These are phyloP conservation scores for Sinodicranocentrus sp. DNA, from an alignment of 2,888 invertebrate species.

Conservation along the genomic window DNA sequence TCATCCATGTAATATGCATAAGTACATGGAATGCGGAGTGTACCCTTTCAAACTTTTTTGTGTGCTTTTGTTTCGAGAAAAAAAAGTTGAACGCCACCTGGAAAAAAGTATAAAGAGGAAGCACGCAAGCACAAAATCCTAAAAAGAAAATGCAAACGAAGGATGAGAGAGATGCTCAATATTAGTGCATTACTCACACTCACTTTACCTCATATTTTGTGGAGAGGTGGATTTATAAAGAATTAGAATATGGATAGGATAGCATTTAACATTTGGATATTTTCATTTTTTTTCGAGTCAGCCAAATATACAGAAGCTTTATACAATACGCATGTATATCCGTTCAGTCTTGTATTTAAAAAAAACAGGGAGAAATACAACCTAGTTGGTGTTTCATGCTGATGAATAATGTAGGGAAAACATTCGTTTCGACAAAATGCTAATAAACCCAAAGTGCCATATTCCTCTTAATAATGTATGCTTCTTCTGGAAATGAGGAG, in stretches of 20 bases:
- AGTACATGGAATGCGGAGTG: conserved; percentile 6
- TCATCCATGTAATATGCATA: conserved; percentile 51
- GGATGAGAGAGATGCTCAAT: too few species aligned
- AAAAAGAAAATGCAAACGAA: too few species aligned
- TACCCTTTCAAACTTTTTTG: neutral
- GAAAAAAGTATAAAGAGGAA: conserved; percentile 51
- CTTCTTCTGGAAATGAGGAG: conserved; percentile 58
- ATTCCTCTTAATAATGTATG: conserved; percentile 62
- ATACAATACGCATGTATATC: too few species aligned
- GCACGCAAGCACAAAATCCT: conserved; percentile 33
- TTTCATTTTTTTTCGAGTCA: too few species aligned
- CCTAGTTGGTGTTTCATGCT: conserved; percentile 55
- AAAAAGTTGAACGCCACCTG: conserved; percentile 64
- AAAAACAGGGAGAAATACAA: too few species aligned
- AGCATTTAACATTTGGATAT: too few species aligned
- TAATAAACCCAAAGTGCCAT: conserved; percentile 61
- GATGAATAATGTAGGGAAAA: conserved; percentile 65
- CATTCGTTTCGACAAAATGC: conserved; percentile 63
- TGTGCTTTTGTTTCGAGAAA: conserved; percentile 27
- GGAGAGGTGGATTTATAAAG: neutral
- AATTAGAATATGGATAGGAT: too few species aligned
- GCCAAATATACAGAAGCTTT: too few species aligned
- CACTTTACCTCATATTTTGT: neutral
- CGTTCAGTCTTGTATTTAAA: too few species aligned
- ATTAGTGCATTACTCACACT: too few species aligned